Conservation (phyloP, 2,888 invertebrate species). For the Apoderus coryli region DNA sequence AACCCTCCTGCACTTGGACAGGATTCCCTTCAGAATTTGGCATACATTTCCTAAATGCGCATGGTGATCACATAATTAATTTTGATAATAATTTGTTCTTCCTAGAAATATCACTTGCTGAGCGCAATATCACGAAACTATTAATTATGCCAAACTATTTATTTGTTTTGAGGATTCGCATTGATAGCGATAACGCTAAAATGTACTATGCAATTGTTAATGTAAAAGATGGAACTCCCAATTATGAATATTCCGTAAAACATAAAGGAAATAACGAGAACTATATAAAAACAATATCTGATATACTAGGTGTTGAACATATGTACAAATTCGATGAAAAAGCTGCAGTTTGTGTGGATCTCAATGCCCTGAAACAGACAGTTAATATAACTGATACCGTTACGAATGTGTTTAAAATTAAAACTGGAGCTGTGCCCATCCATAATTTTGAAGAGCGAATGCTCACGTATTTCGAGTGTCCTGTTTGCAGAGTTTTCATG, state of each 20-base stretch:
- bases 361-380: constrained; percentile 22
- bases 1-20: constrained; percentile 20
- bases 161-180: constrained; percentile 22
- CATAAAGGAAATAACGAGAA: constrained; percentile 23
- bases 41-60: constrained; percentile 22
- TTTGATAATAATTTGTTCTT: constrained; percentile 21
- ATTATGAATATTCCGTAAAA: constrained; percentile 23
- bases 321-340: constrained; percentile 19
- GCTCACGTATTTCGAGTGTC: constrained; percentile 26
- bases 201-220: constrained; percentile 24
- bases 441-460: constrained; percentile 23
- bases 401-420: constrained; percentile 20
- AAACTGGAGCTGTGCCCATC: constrained; percentile 14
- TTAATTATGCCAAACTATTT: constrained; percentile 21
- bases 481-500: constrained; percentile 27
- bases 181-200: constrained; percentile 18
- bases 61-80: constrained; percentile 23
- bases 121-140: constrained; percentile 20
- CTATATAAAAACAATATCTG: constrained; percentile 24
- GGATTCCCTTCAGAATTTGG: constrained; percentile 21
- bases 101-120: constrained; percentile 22
- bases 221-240: constrained; percentile 20
- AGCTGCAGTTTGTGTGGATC: constrained; percentile 20
- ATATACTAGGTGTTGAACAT: constrained; percentile 18
- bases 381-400: constrained; percentile 20